Evolutionary conservation across 2,888 invertebrate species (phyloP).

Genomic region (Andrena bicolor): DNA sequence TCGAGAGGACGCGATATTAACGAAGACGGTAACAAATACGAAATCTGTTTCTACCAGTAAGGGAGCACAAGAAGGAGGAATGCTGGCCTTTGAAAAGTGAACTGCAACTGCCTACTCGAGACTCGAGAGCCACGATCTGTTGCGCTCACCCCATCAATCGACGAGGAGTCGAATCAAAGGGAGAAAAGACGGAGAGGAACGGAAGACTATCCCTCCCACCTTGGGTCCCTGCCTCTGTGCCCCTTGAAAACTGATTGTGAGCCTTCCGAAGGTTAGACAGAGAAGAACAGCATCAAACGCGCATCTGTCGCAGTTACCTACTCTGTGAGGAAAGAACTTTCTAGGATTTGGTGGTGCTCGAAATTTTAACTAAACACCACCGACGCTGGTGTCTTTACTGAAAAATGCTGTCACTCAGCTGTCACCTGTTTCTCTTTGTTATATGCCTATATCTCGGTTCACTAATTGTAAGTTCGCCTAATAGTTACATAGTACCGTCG

Average conservation of each 20-base stretch:
- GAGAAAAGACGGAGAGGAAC: constrained; percentile 49
- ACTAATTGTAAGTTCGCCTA: no score
- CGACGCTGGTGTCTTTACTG: no score
- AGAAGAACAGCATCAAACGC: constrained; percentile 19
- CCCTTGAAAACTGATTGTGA: constrained; percentile 23
- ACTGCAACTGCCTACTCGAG: constrained; percentile 35
- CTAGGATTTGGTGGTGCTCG: constrained; percentile 47
- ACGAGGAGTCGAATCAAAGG: constrained; percentile 58
- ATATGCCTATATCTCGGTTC: no score
- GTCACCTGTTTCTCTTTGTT: no score
- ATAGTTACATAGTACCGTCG: no score
- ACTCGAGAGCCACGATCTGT: constrained; percentile 67
- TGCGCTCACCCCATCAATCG: constrained; percentile 42
- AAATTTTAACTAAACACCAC: constrained; percentile 7
- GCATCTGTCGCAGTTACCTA: constrained; percentile 23
- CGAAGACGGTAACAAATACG: constrained; percentile 19
- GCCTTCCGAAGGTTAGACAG: constrained; percentile 12
- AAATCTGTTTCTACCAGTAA: constrained; percentile 8
- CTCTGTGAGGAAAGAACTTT: constrained; percentile 29
- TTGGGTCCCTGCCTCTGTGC: constrained; percentile 7
- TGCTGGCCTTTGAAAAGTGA: constrained; percentile 40
- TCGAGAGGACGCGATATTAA: neutral
- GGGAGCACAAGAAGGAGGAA: constrained; percentile 4
- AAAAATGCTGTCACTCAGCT: no score
- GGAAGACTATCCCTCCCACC: constrained; percentile 27